These are phyloP conservation scores for Acanthaster planci DNA, from an alignment of 35 echinoderm and acorn worm species.

Conservation along the genomic window DNA sequence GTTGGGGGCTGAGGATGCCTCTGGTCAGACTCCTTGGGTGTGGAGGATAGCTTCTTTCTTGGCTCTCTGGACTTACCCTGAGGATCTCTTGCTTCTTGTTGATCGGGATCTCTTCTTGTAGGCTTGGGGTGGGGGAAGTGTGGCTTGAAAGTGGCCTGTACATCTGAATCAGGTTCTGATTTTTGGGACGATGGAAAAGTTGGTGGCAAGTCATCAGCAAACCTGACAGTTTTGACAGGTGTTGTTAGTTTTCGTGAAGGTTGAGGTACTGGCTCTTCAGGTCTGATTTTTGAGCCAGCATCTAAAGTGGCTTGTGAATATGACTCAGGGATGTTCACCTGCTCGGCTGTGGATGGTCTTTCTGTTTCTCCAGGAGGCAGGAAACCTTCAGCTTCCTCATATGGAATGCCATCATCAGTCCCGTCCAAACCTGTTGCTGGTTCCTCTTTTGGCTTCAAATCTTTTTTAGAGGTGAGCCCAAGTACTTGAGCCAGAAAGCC, in stretches of 20 bases:
- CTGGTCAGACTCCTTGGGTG: not conserved
- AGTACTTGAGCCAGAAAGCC: slow-evolving; percentile 1
- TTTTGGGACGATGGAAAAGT: not conserved
- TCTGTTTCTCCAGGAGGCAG: no score
- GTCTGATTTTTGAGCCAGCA: not conserved
- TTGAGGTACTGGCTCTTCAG: not conserved
- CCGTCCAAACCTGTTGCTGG: not conserved
- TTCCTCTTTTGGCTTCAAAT: not conserved
- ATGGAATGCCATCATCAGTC: slow-evolving; percentile 1
- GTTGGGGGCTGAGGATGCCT: slow-evolving; percentile 1
- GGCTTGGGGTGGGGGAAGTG: not conserved
- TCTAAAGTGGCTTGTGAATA: not conserved
- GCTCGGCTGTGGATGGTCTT: no score
- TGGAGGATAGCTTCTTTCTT: not conserved
- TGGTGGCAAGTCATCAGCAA: not conserved
- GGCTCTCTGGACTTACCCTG: not conserved
- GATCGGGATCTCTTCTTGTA: not conserved
- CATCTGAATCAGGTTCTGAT: not conserved
- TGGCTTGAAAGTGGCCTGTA: not conserved
- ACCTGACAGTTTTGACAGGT: slow-evolving; percentile 11
- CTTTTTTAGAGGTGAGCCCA: slow-evolving; percentile 13
- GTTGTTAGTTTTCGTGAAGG: slow-evolving; percentile 1
- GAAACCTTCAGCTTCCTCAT: not conserved
- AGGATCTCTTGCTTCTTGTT: not conserved
- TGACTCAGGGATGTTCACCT: no score